These are phyloP conservation scores for Drosophila mettleri DNA, from an alignment of 2,888 invertebrate species.

Conservation along the genomic window DNA sequence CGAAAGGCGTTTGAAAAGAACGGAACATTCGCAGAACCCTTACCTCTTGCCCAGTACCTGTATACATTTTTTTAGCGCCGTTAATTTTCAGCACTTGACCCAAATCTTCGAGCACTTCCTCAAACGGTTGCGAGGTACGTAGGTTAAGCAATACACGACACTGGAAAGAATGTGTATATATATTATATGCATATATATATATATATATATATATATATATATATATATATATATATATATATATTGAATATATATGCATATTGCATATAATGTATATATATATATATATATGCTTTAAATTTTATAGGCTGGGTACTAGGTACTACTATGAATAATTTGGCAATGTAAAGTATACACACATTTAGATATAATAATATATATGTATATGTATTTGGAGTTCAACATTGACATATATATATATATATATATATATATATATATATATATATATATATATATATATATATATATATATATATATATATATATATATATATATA, in stretches of 20 bases:
- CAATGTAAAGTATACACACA: slow-evolving; percentile 9
- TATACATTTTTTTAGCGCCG: slow-evolving; percentile 95
- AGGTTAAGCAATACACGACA: slow-evolving; percentile 96
- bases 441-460: slow-evolving; percentile 17
- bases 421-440: neutral
- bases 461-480: slow-evolving; percentile 2
- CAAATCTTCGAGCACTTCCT: slow-evolving; percentile 96
- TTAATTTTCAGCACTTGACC: slow-evolving; percentile 97
- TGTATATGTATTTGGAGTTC: slow-evolving; percentile 2
- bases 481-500: neutral
- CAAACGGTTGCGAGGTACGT: slow-evolving; percentile 96
- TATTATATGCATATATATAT: neutral
- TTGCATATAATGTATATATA: neutral
- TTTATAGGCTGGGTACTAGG: slow-evolving; percentile 15
- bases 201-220: slow-evolving; percentile 15
- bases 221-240: slow-evolving; percentile 6
- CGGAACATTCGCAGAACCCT: slow-evolving; percentile 52
- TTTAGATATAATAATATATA: neutral
- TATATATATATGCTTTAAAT: slow-evolving; percentile 35
- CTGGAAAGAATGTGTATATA: slow-evolving; percentile 85
- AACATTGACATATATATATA: slow-evolving; percentile 28
- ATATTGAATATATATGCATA: too few species aligned
- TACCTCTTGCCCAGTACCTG: slow-evolving; percentile 96
- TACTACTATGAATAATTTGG: slow-evolving; percentile 51
- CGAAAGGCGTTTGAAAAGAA: slow-evolving; percentile 7